Conservation (phyloP, 1,140 invertebrate genomes). For the Anadara kagoshimensis region DNA sequence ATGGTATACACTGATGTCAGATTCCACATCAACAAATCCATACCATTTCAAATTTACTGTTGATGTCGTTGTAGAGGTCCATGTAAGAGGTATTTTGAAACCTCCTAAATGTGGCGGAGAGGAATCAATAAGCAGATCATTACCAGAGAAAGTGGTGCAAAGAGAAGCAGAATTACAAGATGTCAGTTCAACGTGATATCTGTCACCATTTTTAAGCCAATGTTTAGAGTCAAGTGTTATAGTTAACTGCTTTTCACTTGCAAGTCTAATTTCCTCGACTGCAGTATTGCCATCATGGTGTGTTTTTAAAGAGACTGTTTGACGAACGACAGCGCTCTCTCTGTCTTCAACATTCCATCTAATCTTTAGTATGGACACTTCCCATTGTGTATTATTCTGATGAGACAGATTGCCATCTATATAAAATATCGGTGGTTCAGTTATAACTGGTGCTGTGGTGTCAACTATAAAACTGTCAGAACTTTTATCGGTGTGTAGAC, state of each 20-base stretch:
- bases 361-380: constrained; percentile 45
- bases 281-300: constrained; percentile 40
- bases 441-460: constrained; percentile 30
- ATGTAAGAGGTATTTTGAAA: constrained; percentile 16
- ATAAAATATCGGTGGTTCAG: constrained; percentile 12
- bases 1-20: constrained; percentile 16
- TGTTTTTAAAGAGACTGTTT: constrained; percentile 34
- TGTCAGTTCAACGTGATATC: constrained; percentile 20
- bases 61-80: background rate
- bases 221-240: background rate
- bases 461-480: constrained; percentile 50
- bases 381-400: constrained; percentile 27
- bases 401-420: constrained; percentile 2
- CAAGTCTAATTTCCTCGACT: constrained; percentile 16
- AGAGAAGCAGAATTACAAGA: constrained; percentile 29
- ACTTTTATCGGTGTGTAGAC: constrained; percentile 19
- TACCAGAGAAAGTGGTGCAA: constrained; percentile 4
- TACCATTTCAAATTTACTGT: constrained; percentile 16
- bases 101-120: constrained; percentile 37
- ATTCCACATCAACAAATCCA: constrained; percentile 30
- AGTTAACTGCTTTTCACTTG: constrained; percentile 15
- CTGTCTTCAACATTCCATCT: constrained; percentile 50
- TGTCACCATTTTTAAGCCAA: background rate
- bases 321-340: constrained; percentile 48
- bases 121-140: constrained; percentile 21